Conservation (phyloP, 2,888 invertebrate genomes). For the Phaedon cochleariae region DNA sequence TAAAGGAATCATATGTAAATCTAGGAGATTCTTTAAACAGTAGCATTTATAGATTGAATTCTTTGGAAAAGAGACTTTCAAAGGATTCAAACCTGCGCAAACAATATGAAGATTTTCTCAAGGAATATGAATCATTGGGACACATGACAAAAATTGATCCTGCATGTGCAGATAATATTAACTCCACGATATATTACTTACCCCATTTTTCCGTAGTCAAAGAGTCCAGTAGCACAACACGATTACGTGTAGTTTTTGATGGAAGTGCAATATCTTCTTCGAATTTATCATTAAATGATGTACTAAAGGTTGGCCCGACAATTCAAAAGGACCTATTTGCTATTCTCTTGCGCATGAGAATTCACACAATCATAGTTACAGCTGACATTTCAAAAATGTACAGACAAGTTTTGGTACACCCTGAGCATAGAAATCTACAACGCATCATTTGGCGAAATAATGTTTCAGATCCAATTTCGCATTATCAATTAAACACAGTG, state of each 20-base stretch:
- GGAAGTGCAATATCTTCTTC: slow-evolving; percentile 14
- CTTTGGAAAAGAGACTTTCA: slow-evolving; percentile 18
- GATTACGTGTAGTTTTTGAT: slow-evolving; percentile 26
- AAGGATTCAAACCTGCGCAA: slow-evolving; percentile 1
- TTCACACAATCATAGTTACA: slow-evolving; percentile 32
- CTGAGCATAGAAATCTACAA: slow-evolving; percentile 27
- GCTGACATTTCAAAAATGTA: slow-evolving; percentile 37
- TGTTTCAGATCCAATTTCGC: slow-evolving; percentile 9
- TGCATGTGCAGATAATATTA: background rate
- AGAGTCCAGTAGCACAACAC: slow-evolving; percentile 21
- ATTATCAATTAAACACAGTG: slow-evolving; percentile 29
- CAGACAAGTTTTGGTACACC: too few species aligned
- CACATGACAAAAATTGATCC: background rate
- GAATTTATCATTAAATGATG: slow-evolving; percentile 25
- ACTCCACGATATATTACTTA: slow-evolving; percentile 5
- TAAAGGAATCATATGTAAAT: background rate
- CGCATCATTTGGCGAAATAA: slow-evolving; percentile 33
- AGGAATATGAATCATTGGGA: background rate
- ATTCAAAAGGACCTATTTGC: slow-evolving; percentile 34
- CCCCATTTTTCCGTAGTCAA: slow-evolving; percentile 17
- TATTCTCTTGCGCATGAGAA: slow-evolving; percentile 28
- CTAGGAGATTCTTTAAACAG: slow-evolving; percentile 11
- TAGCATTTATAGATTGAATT: slow-evolving; percentile 19
- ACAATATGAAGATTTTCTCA: background rate
- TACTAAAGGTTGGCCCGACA: slow-evolving; percentile 25